A percentile compares a stretch with the other conserved stretches of the same genome.
phyloP scores from a whole-genome alignment of 1,140 invertebrate genomes.

The Anastrepha ludens region DNA sequence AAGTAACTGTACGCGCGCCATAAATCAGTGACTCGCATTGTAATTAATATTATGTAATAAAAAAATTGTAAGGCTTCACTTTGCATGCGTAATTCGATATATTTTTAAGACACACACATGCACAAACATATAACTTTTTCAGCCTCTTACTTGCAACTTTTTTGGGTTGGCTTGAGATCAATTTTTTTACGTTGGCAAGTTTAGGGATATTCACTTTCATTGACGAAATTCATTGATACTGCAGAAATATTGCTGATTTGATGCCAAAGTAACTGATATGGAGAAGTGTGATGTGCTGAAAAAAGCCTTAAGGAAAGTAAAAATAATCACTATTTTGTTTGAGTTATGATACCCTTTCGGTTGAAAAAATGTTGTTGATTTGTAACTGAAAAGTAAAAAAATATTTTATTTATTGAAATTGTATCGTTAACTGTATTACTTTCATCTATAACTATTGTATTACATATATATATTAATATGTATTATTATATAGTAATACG shows the following conservation, averaged over 20 bases:
- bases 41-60: neutral
- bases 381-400: no score
- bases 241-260: neutral
- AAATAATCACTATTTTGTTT: neutral
- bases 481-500: no score
- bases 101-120: no score
- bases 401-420: no score
- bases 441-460: no score
- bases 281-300: neutral
- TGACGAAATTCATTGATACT: neutral
- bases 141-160: neutral
- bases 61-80: constrained; percentile 22
- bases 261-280: neutral
- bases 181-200: neutral
- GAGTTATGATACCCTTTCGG: no score
- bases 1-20: neutral
- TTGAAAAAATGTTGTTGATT: no score
- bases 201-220: neutral
- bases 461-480: no score
- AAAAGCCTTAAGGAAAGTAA: neutral
- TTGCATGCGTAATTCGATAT: neutral
- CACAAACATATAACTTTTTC: neutral
- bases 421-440: no score
- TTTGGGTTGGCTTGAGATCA: neutral
- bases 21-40: neutral